Base-by-base conservation (phyloP, 2,888 invertebrate species). In the Gonocerus acuteangulatus region DNA sequence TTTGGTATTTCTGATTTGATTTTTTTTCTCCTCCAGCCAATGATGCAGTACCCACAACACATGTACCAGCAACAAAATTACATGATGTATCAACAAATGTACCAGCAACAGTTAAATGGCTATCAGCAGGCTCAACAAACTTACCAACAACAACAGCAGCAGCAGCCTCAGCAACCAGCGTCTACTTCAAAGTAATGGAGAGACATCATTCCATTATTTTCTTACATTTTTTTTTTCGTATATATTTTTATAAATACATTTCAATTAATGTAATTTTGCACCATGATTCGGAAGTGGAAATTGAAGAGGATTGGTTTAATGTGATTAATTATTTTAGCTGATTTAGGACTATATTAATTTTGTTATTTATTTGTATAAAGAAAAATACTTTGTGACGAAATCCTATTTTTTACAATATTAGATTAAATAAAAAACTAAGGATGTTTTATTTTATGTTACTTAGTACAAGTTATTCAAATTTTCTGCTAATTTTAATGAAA, bases 31-130 rank as follows among this genome's bases (percentile, higher is more conserved):
- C n/a, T 9, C 4, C 27, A 27, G 27, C 21, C 36, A 36, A 54
- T 54, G 54, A 54, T 54, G 54, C 63, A 58, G 13, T 61, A 61
- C 19, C 63, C 61, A 36, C 63, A 63, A 15, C 63, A 63, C 16
- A 63, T 63, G 63, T 63, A 63, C 44, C 63, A 63, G 47, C 57
- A 61, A 56, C 44, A 52, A 32, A 60, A 44, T 18, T 52, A 44
- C 42, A 32, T 36, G 59, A 61, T 65, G 63, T 65, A 65, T 48
- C 65, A 65, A 27, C 65, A 65, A 56, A 62, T 62, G 60, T 65
- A 65, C 27, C 65, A 65, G 27, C 62, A 63, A 36, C 62, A 63
- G 56, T 44, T 58, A 58, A 63, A 61, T 19, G 61, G 61, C 2
- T 60, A 57, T 15, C 57, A 65, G 11, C 62, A 62, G 27, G 16